Base-by-base conservation (phyloP, 2,797 vertebrate genomes). In the Anniella stebbinsi region DNA sequence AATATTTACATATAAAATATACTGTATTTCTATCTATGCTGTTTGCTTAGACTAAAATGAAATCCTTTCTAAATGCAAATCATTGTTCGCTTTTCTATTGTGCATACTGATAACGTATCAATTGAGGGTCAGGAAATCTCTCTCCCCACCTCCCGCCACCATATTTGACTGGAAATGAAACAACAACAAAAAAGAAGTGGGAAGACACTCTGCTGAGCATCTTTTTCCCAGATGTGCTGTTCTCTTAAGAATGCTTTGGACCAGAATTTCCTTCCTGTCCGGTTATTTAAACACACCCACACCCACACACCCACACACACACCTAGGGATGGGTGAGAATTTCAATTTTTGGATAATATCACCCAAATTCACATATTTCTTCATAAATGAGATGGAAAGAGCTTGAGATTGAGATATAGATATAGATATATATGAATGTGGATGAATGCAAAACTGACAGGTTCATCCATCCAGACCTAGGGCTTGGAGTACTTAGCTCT, bases 11-110 rank as follows among this genome's bases (percentile, higher is more conserved):
- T 89, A 89, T 75, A 77, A 75, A 84, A 48, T 89, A 85, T 89
- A 85, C 63, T 89, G 63, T 84, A 78, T 30, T 84, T 78, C 41
- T 76, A 45, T 67, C 73, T 78, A 48, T 30, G 28, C 84, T 89
- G 82, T 78, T 89, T 77, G 45, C 73, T 90, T 57, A n/a, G 38
- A 57, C 17, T 76, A 87, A 69, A 54, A 57, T 28, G 63, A 78
- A 77, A 78, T 77, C 80, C 73, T 77, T 90, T 87, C 72, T 84
- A 69, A 84, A 77, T 90, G 86, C 86, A 90, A 90, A 90, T 90
- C 73, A 69, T 78, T 33, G 30, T 57, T 77, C 45, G 11, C 45
- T 84, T 69, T 77, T 78, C 48, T 57, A 84, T 78, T 70, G 21
- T 77, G 45, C 80, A 84, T 45, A 25, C 10, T 41, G 80, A 87